These are phyloP conservation scores for Nephrotoma appendiculata DNA, from an alignment of 2,888 invertebrate genomes.

Conservation along the genomic window DNA sequence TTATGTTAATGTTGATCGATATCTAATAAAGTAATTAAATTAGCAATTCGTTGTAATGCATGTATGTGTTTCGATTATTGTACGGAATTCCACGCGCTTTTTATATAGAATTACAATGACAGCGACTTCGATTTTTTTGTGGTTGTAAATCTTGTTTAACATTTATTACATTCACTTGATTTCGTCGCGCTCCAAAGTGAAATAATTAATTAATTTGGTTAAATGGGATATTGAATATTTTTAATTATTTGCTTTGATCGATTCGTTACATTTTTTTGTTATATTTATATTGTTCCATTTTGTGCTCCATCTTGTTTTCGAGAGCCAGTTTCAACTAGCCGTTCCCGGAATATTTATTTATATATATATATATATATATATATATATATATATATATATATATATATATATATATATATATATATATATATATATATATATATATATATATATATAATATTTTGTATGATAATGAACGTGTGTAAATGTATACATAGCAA, in stretches of 20 bases:
- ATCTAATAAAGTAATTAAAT: background rate
- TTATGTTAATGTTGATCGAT: background rate
- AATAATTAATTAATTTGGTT: background rate
- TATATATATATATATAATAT: too few species aligned
- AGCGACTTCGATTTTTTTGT: background rate
- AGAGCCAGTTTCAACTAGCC: too few species aligned
- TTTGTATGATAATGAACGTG: too few species aligned
- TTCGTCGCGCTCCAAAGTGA: background rate
- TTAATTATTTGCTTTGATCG: background rate
- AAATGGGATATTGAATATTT: background rate
- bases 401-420: too few species aligned
- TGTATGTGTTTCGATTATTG: background rate
- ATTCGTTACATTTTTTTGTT: background rate
- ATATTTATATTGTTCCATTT: too few species aligned
- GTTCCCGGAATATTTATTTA: too few species aligned
- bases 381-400: too few species aligned
- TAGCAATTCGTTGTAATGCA: background rate
- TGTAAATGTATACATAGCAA: too few species aligned
- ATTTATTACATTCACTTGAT: background rate
- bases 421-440: too few species aligned
- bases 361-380: too few species aligned
- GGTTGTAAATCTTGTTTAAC: background rate
- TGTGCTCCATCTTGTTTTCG: too few species aligned
- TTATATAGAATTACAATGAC: background rate
- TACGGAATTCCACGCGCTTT: background rate